A percentile compares a stretch with the other conserved stretches of the same genome.
Conservation (phyloP, 2,888 invertebrate genomes). For the Cheilosia grossa region DNA sequence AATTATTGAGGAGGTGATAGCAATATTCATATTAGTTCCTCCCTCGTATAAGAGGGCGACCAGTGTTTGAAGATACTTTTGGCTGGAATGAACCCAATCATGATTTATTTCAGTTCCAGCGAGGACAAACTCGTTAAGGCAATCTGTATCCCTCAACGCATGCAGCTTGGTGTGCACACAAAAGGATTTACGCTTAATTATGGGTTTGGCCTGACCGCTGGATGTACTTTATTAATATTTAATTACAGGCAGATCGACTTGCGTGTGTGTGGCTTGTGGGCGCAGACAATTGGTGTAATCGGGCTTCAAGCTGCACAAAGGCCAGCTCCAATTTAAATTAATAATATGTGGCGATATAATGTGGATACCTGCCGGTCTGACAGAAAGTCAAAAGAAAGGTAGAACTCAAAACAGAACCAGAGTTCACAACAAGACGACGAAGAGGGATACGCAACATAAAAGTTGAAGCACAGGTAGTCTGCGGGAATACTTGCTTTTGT, state of each 20-base stretch:
- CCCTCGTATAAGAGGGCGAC: not conserved
- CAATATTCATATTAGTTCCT: conserved; percentile 23
- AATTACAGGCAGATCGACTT: conserved; percentile 34
- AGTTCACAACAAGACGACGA: too few relatives aligned
- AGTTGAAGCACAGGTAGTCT: too few relatives aligned
- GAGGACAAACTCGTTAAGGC: conserved; percentile 24
- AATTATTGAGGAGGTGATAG: conserved; percentile 43
- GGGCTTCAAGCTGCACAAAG: not conserved
- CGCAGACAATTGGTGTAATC: not conserved
- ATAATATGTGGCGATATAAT: not conserved
- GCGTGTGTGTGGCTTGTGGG: conserved; percentile 6
- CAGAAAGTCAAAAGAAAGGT: too few relatives aligned
- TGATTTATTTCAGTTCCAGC: conserved; percentile 52
- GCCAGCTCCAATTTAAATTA: conserved; percentile 31
- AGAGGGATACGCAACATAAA: too few relatives aligned
- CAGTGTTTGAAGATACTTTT: conserved; percentile 17
- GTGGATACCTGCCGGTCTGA: too few relatives aligned
- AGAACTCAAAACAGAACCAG: too few relatives aligned
- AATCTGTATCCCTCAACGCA: conserved; percentile 19
- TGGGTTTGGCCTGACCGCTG: conserved; percentile 16
- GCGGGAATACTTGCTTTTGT: too few relatives aligned
- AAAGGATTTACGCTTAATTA: conserved; percentile 58
- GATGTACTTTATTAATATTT: conserved; percentile 53
- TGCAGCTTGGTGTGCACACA: conserved; percentile 9
- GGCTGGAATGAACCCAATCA: conserved; percentile 2